A percentile compares a stretch with the other conserved stretches of the same genome.
Evolutionary conservation across 1,140 invertebrate species (phyloP).

Genomic region (Acromyrmex charruanus): DNA sequence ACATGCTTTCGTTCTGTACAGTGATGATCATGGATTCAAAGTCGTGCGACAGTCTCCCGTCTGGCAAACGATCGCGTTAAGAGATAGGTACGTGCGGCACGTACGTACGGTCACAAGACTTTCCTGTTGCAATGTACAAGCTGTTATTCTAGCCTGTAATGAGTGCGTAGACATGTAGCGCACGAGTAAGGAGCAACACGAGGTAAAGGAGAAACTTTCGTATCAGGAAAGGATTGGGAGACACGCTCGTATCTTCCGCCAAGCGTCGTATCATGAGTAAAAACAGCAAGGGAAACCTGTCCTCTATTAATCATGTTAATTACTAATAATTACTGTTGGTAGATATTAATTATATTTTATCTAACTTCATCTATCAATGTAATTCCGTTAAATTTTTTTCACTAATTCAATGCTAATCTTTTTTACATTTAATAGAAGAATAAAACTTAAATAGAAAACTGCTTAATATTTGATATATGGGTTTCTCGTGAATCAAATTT

Average conservation of each 20-base stretch:
- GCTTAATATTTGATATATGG: not conserved
- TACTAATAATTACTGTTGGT: not conserved
- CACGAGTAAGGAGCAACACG: constrained; percentile 17
- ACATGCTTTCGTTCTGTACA: constrained; percentile 73
- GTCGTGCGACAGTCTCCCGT: not conserved
- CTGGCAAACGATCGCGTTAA: not conserved
- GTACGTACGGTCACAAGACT: constrained; percentile 7
- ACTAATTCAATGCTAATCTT: not conserved
- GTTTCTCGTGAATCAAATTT: not conserved
- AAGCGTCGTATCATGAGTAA: not conserved
- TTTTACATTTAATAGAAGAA: not conserved
- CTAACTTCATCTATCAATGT: too few relatives aligned
- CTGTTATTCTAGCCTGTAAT: constrained; percentile 45
- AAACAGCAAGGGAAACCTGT: constrained; percentile 15
- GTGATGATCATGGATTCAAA: constrained; percentile 38
- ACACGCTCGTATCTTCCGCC: not conserved
- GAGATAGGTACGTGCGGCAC: constrained; percentile 2
- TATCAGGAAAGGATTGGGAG: constrained; percentile 14
- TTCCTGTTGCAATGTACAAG: constrained; percentile 26
- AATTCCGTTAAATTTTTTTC: not conserved
- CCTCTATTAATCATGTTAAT: not conserved
- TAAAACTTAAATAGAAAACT: not conserved
- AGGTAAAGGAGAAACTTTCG: constrained; percentile 44
- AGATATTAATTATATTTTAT: not conserved
- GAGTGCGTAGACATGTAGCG: constrained; percentile 50